A percentile compares a stretch with the other conserved stretches of the same genome.
phyloP scores from a whole-genome alignment of 2,797 vertebrate genomes.

The Micropoecilia bifurca region DNA sequence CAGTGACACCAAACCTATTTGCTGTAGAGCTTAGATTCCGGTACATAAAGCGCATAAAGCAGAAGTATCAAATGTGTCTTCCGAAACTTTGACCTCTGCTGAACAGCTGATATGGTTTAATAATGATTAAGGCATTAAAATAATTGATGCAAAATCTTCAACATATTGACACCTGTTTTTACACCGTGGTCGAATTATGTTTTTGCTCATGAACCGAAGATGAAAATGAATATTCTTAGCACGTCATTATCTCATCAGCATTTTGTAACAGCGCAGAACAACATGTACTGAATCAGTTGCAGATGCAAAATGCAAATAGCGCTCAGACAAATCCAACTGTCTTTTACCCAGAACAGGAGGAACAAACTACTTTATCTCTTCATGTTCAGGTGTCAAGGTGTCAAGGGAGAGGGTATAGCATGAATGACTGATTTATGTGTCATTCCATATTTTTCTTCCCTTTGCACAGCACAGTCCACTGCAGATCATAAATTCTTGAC shows the following conservation, averaged over 20 bases:
- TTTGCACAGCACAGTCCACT: constrained; percentile 2
- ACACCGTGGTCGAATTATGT: background rate
- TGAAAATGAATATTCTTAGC: background rate
- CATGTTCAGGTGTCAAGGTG: constrained; percentile 7
- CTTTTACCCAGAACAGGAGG: constrained; percentile 20
- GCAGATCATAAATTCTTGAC: constrained; percentile 39
- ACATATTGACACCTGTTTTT: background rate
- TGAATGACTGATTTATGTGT: constrained; percentile 15
- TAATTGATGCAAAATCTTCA: background rate
- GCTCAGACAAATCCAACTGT: constrained; percentile 5
- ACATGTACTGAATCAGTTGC: background rate
- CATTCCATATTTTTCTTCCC: constrained; percentile 16
- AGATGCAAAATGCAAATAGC: constrained; percentile 20
- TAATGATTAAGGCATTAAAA: background rate
- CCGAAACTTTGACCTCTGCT: background rate
- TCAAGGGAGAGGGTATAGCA: background rate
- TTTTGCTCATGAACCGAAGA: background rate
- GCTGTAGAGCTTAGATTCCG: background rate
- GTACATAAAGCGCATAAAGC: background rate
- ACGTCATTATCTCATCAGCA: constrained; percentile 1
- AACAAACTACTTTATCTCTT: constrained; percentile 17
- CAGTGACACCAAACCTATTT: background rate
- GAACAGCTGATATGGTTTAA: background rate
- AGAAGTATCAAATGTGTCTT: background rate
- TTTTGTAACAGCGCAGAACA: background rate